Conservation (phyloP, 1,140 invertebrate genomes). For the Yoshiicerus persimilis region DNA sequence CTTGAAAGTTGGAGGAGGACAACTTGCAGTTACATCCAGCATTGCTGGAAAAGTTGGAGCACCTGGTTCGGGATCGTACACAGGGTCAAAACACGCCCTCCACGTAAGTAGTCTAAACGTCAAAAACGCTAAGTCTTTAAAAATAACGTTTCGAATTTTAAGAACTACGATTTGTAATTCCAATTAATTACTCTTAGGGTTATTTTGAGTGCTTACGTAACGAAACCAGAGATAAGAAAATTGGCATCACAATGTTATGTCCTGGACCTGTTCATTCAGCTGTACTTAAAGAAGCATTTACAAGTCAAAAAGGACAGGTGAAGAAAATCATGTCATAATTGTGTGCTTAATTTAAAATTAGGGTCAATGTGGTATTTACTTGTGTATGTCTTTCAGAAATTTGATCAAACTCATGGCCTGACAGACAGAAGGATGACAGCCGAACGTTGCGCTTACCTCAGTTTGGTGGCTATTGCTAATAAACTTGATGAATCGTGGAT, state of each 20-base stretch:
- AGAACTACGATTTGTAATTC: neutral
- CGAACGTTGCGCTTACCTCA: conserved; percentile 71
- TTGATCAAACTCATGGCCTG: conserved; percentile 56
- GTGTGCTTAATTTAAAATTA: neutral
- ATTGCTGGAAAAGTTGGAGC: conserved; percentile 68
- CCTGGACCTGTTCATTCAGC: conserved; percentile 75
- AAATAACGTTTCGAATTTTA: neutral
- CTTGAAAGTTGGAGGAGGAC: conserved; percentile 62
- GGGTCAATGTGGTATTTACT: neutral
- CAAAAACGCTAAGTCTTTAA: neutral
- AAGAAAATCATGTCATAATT: neutral
- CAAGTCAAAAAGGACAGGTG: conserved; percentile 64
- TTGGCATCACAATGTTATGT: conserved; percentile 71
- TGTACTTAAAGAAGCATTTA: conserved; percentile 71
- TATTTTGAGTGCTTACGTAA: conserved; percentile 67
- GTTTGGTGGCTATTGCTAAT: conserved; percentile 74
- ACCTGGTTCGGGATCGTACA: conserved; percentile 76
- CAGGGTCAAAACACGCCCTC: conserved; percentile 76
- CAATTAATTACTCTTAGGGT: conserved; percentile 60
- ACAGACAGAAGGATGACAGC: conserved; percentile 66
- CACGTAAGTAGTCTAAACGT: conserved; percentile 62
- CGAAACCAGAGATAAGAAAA: conserved; percentile 64
- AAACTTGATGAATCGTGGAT: conserved; percentile 76
- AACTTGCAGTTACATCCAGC: conserved; percentile 73
- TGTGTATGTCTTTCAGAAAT: conserved; percentile 57